phyloP scores from a whole-genome alignment of 2,113 vertebrate species.

The Puma concolor region DNA sequence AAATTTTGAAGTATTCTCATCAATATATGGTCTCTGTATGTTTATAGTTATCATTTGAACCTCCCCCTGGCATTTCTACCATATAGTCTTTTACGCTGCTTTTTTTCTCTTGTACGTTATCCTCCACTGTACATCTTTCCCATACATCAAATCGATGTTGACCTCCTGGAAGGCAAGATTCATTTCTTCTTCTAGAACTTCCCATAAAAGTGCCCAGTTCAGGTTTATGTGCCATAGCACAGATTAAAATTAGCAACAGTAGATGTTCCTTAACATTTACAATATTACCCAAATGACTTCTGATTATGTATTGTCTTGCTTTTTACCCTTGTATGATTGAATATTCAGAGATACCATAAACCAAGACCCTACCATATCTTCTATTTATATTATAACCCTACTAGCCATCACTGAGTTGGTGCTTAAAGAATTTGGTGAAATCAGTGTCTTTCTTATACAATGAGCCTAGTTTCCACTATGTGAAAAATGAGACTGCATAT shows the following conservation, averaged over 20 bases:
- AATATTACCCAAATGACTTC: neutral
- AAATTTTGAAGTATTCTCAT: neutral
- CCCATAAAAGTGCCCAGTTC: neutral
- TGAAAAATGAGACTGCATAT: neutral
- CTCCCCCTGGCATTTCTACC: neutral
- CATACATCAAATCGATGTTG: neutral
- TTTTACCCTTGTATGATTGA: neutral
- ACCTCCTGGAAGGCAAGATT: neutral
- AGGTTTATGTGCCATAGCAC: neutral
- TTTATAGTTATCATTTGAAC: neutral
- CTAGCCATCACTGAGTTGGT: neutral
- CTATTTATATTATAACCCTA: neutral
- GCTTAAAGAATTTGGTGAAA: neutral
- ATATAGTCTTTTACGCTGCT: neutral
- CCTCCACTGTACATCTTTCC: neutral
- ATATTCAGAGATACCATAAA: neutral
- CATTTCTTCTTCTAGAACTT: neutral
- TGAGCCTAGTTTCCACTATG: neutral
- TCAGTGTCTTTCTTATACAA: neutral
- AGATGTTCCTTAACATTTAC: neutral
- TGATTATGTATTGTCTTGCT: neutral
- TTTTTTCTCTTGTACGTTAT: neutral
- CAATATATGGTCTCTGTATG: neutral
- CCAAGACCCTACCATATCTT: neutral
- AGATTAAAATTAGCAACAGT: neutral